phyloP scores from a whole-genome alignment of 2,888 invertebrate species.

The Sabatieria punctata region DNA sequence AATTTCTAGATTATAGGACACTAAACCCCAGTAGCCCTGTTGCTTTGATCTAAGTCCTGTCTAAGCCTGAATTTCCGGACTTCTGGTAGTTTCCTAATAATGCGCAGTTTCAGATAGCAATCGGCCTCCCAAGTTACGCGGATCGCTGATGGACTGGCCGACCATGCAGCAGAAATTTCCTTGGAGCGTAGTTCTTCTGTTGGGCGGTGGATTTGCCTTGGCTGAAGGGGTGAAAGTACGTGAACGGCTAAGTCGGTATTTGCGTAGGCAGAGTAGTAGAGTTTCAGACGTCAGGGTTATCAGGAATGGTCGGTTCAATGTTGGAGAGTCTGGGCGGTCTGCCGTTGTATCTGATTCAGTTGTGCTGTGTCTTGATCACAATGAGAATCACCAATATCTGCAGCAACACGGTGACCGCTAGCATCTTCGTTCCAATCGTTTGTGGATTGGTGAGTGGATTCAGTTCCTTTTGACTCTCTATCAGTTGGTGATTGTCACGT shows the following conservation, averaged over 20 bases:
- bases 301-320: slow-evolving; percentile 52
- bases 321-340: slow-evolving; percentile 49
- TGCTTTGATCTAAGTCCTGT: too few relatives aligned
- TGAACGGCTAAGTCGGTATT: background rate
- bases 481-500: slow-evolving; percentile 51
- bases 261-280: background rate
- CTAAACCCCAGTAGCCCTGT: too few relatives aligned
- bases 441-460: slow-evolving; percentile 43
- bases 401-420: slow-evolving; percentile 74
- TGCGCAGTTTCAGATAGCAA: background rate
- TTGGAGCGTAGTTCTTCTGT: slow-evolving; percentile 22
- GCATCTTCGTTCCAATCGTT: slow-evolving; percentile 64
- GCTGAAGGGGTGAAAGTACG: slow-evolving; percentile 16
- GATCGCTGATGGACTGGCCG: slow-evolving; percentile 38
- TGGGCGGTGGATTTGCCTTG: slow-evolving; percentile 26
- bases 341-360: slow-evolving; percentile 48
- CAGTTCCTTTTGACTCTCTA: too few relatives aligned
- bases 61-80: too few relatives aligned
- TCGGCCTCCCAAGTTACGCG: slow-evolving; percentile 16
- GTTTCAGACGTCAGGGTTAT: slow-evolving; percentile 49
- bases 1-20: too few relatives aligned
- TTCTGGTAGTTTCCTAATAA: background rate
- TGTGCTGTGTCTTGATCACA: slow-evolving; percentile 57
- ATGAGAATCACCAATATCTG: slow-evolving; percentile 72
- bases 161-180: slow-evolving; percentile 21